These are phyloP conservation scores for Xenopus petersii DNA, from an alignment of 2,797 vertebrate genomes.

Conservation along the genomic window DNA sequence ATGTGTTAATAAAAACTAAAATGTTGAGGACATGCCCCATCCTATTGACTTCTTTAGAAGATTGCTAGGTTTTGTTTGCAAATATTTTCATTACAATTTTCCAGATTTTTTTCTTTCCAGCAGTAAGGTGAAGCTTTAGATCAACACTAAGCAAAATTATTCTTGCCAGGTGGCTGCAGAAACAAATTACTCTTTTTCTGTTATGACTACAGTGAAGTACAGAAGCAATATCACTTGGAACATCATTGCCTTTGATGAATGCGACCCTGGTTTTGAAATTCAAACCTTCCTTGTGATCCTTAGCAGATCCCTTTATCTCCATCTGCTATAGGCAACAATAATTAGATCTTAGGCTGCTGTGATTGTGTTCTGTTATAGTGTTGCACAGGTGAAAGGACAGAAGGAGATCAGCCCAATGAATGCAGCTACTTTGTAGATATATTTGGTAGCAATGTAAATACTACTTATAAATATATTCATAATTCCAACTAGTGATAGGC, in stretches of 20 bases:
- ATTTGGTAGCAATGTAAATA: no score
- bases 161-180: slow-evolving; percentile 33
- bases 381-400: slow-evolving; percentile 29
- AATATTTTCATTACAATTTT: no score
- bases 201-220: slow-evolving; percentile 34
- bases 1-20: no score
- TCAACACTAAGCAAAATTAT: background rate
- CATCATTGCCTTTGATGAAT: slow-evolving; percentile 38
- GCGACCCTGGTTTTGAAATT: slow-evolving; percentile 42
- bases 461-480: no score
- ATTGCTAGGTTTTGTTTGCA: no score
- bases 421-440: slow-evolving; percentile 2
- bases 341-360: slow-evolving; percentile 42
- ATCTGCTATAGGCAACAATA: slow-evolving; percentile 32
- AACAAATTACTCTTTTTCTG: slow-evolving; percentile 30
- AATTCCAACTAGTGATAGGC: no score
- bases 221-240: slow-evolving; percentile 33
- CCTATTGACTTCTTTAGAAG: no score
- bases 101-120: no score
- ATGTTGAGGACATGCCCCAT: no score
- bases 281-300: slow-evolving; percentile 44
- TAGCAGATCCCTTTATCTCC: slow-evolving; percentile 44
- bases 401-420: slow-evolving; percentile 19
- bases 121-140: no score
- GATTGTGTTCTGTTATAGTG: slow-evolving; percentile 29